These are phyloP conservation scores for Tridacna gigas DNA, from an alignment of 2,888 invertebrate species.

Conservation along the genomic window DNA sequence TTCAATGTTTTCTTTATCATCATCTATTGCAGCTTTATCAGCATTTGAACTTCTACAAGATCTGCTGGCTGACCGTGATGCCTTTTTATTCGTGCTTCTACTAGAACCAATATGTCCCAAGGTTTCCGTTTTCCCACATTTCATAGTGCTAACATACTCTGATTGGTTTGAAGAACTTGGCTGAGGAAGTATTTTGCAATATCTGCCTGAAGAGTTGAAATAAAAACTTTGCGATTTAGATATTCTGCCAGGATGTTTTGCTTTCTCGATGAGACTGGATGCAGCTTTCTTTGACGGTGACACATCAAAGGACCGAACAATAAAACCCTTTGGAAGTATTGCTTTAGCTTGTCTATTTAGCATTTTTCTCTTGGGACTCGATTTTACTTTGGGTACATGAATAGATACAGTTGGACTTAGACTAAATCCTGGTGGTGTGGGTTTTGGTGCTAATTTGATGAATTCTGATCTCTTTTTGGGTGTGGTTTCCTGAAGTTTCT, in stretches of 20 bases:
- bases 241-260: constrained; percentile 40
- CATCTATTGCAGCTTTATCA: background rate
- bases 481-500: constrained; percentile 60
- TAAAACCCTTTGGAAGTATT: constrained; percentile 81
- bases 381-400: constrained; percentile 16
- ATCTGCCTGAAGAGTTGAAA: constrained; percentile 11
- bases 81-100: no score
- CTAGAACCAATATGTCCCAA: background rate
- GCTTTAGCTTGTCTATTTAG: constrained; percentile 76
- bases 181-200: constrained; percentile 34
- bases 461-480: constrained; percentile 64
- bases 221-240: constrained; percentile 24
- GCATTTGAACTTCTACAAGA: constrained; percentile 15
- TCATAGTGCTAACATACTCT: background rate
- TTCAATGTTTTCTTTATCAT: constrained; percentile 10
- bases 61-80: background rate
- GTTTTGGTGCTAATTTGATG: constrained; percentile 66
- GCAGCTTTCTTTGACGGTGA: constrained; percentile 82
- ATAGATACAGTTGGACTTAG: background rate
- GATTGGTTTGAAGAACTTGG: background rate
- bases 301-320: constrained; percentile 68
- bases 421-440: constrained; percentile 43
- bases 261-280: constrained; percentile 68
- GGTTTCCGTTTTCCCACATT: background rate
- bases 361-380: constrained; percentile 60